These are phyloP conservation scores for Sebastes steindachneri DNA, from an alignment of 2,797 vertebrate species.

Conservation along the genomic window DNA sequence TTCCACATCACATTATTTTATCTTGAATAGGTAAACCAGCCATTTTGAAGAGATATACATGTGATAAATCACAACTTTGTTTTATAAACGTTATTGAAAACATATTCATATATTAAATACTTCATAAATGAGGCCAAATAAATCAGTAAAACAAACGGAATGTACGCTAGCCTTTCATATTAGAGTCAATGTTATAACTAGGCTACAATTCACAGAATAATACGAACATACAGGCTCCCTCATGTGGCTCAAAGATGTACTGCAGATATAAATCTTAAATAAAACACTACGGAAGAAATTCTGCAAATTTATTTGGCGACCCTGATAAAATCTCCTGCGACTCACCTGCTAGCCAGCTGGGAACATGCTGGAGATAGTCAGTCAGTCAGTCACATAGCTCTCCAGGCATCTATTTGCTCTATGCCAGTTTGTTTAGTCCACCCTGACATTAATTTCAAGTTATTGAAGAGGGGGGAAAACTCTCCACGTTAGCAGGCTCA, in stretches of 20 bases:
- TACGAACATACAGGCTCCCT: too few species aligned
- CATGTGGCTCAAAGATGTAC: too few species aligned
- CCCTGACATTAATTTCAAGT: background rate
- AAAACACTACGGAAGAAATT: too few species aligned
- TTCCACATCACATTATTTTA: too few species aligned
- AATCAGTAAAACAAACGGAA: background rate
- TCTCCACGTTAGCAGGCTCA: background rate
- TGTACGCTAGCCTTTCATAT: too few species aligned
- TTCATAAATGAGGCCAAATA: background rate
- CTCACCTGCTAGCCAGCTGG: accelerated
- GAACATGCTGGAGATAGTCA: background rate
- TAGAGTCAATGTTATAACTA: background rate
- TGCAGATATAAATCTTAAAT: too few species aligned
- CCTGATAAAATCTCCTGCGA: too few species aligned
- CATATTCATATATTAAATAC: background rate
- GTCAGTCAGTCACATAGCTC: background rate
- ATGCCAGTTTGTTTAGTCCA: background rate
- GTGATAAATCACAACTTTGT: too few species aligned
- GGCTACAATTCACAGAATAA: background rate
- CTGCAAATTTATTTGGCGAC: too few species aligned
- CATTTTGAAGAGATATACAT: too few species aligned
- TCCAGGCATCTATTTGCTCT: background rate
- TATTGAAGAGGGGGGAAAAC: background rate
- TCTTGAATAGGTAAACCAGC: too few species aligned
- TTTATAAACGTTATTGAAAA: too few species aligned